A percentile compares a stretch with the other conserved stretches of the same genome.
Evolutionary conservation across 2,113 vertebrate genomes (phyloP).

Genomic region (Otus sunia): DNA sequence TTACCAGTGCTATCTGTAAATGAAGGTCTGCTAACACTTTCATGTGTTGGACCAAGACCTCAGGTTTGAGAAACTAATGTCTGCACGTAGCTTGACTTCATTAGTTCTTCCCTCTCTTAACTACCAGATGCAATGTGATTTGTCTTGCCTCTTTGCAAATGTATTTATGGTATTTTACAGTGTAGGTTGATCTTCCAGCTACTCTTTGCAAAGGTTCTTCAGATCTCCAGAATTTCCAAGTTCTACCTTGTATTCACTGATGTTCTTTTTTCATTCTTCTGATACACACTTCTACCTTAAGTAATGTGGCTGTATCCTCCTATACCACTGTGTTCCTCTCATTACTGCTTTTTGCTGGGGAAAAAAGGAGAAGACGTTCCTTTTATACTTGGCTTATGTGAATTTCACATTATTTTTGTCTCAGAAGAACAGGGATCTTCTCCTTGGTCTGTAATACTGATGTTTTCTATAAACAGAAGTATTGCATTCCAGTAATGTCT

Average conservation of each 20-base stretch:
- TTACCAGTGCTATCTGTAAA: not conserved
- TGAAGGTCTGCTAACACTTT: not conserved
- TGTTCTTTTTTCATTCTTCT: not conserved
- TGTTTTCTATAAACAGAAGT: not conserved
- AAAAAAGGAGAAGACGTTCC: not conserved
- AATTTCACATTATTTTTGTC: not conserved
- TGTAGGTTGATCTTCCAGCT: not conserved
- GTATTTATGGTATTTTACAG: not conserved
- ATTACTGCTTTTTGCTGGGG: not conserved
- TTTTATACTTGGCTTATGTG: not conserved
- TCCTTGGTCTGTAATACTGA: not conserved
- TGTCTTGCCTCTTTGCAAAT: not conserved
- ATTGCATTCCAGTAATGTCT: not conserved
- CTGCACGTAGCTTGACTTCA: not conserved
- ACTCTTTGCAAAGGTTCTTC: not conserved
- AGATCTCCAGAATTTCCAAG: not conserved
- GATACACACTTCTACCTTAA: not conserved
- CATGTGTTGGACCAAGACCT: not conserved
- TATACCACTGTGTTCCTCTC: not conserved
- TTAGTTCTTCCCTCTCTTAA: not conserved
- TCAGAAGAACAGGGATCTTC: not conserved
- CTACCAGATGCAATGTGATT: not conserved
- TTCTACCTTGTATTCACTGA: not conserved
- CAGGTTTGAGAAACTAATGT: not conserved
- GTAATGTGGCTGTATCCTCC: not conserved